Evolutionary conservation across 2,113 vertebrate species (phyloP).

Genomic region (rat (Rattus norvegicus)): GRCr8 NC_086028.1:25217501-25218000

Average conservation of each 20-base stretch:
- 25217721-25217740: not conserved
- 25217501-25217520: slow-evolving; percentile 55
- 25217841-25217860: not conserved
- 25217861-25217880: not conserved
- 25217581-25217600: slow-evolving; percentile 38
- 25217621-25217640: not conserved
- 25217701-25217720: not conserved
- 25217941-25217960: not conserved
- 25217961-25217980: not conserved
- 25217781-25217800: not conserved
- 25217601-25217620: not conserved
- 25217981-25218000: not conserved
- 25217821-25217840: not conserved
- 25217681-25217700: not conserved
- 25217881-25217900: not conserved
- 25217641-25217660: slow-evolving; percentile 51
- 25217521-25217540: not conserved
- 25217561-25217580: slow-evolving; percentile 16
- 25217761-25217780: slow-evolving; percentile 5
- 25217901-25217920: not conserved
- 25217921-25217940: not conserved
- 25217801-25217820: not conserved
- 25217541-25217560: slow-evolving; percentile 1
- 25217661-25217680: slow-evolving; percentile 38
- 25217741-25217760: not conserved